Evolutionary conservation across 2,888 invertebrate species (phyloP).

Genomic region (Abrostola tripartita): DNA sequence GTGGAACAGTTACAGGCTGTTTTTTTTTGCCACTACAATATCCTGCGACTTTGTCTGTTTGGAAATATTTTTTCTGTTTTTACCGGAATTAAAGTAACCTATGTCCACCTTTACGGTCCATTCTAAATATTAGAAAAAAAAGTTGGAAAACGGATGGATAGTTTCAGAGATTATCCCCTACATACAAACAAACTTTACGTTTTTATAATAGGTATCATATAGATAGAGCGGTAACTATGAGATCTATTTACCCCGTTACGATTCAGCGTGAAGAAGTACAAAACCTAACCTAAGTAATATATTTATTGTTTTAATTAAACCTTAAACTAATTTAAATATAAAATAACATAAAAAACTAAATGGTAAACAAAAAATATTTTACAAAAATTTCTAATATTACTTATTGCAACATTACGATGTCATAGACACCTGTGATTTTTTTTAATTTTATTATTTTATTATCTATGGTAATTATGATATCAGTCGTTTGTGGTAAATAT

Average conservation of each 20-base stretch:
- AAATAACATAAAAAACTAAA: slow-evolving; percentile 38
- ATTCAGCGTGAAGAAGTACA: neutral
- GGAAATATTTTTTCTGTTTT: too few species aligned
- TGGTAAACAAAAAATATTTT: slow-evolving; percentile 66
- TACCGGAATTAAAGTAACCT: too few species aligned
- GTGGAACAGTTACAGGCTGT: too few species aligned
- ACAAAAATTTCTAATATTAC: slow-evolving; percentile 72
- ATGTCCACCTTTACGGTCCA: too few species aligned
- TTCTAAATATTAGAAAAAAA: too few species aligned
- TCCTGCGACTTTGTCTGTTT: too few species aligned
- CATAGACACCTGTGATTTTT: slow-evolving; percentile 67
- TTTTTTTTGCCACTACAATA: too few species aligned
- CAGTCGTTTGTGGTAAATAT: slow-evolving; percentile 70
- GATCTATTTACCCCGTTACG: neutral
- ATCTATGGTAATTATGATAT: slow-evolving; percentile 62
- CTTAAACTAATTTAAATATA: slow-evolving; percentile 38
- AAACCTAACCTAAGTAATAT: neutral
- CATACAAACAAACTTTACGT: too few species aligned
- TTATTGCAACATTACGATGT: slow-evolving; percentile 81
- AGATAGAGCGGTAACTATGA: too few species aligned
- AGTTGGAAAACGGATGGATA: too few species aligned
- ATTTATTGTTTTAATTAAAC: neutral
- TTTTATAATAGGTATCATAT: too few species aligned
- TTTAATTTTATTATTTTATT: slow-evolving; percentile 57
- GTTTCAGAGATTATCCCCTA: too few species aligned